Percentiles rank a stretch among this genome's conserved stretches.
Evolutionary conservation across 2,113 vertebrate species (phyloP).

Genomic region (Epinephelus cyanopodus): DNA sequence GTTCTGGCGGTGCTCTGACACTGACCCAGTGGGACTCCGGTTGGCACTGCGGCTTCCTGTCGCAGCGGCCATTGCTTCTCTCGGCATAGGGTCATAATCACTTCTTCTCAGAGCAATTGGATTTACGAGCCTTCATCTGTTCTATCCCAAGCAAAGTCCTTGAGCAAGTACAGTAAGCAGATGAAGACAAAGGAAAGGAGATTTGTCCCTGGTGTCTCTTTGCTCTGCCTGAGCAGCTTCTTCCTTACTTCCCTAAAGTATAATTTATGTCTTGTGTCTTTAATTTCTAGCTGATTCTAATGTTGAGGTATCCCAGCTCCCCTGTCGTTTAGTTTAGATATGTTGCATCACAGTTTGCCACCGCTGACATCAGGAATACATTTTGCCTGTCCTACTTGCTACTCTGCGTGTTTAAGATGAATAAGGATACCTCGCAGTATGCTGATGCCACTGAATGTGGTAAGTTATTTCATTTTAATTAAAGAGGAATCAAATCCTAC

Average conservation of each 20-base stretch:
- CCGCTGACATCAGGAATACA: not conserved
- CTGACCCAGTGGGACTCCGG: slow-evolving; percentile 29
- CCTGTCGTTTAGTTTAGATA: not conserved
- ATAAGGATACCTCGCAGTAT: not conserved
- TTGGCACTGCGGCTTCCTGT: slow-evolving; percentile 41
- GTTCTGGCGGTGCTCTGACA: slow-evolving; percentile 21
- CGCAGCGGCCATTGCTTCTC: slow-evolving; percentile 15
- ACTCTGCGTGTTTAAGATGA: not conserved
- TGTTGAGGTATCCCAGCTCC: not conserved
- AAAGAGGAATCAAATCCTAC: not conserved
- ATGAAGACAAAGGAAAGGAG: slow-evolving; percentile 41
- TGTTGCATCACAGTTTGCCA: not conserved
- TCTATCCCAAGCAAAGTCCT: slow-evolving; percentile 33
- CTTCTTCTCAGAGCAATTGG: slow-evolving; percentile 55
- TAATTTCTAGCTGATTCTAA: slow-evolving; percentile 10
- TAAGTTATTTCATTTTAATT: not conserved
- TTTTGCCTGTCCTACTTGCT: not conserved
- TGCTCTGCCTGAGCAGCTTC: not conserved
- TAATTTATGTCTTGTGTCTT: not conserved
- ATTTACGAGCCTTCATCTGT: slow-evolving; percentile 34
- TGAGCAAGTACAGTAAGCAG: slow-evolving; percentile 21
- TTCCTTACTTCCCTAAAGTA: slow-evolving; percentile 11
- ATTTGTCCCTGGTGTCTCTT: slow-evolving; percentile 4
- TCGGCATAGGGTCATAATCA: slow-evolving; percentile 37
- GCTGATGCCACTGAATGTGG: not conserved